phyloP scores from a whole-genome alignment of 2,797 vertebrate genomes.

The Otolemur crassicaudatus region DNA sequence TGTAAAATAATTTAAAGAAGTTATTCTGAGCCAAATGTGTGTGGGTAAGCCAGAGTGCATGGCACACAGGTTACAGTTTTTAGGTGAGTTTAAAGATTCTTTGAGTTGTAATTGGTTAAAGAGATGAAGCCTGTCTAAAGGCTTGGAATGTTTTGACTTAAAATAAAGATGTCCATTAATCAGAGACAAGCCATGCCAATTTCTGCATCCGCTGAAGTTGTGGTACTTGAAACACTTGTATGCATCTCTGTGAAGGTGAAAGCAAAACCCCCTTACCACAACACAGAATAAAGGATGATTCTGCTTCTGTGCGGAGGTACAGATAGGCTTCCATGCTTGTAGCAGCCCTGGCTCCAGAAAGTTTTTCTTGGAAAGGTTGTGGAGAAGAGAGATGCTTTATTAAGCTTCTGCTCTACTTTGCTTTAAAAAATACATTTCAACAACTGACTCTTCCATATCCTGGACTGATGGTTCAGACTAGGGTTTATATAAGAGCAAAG shows the following conservation, averaged over 20 bases:
- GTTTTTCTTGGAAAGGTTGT: neutral
- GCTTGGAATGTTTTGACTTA: neutral
- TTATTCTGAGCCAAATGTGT: neutral
- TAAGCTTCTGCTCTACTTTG: neutral
- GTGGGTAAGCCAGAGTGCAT: neutral
- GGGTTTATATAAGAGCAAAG: neutral
- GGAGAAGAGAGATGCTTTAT: neutral
- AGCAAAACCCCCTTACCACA: neutral
- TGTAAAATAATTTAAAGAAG: neutral
- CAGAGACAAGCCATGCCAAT: neutral
- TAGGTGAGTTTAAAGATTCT: neutral
- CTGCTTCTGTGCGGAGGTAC: neutral
- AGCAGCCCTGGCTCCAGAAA: neutral
- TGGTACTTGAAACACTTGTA: neutral
- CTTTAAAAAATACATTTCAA: conserved; percentile 29
- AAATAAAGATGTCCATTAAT: neutral
- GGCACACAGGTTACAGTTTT: neutral
- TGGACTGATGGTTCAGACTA: neutral
- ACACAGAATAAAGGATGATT: neutral
- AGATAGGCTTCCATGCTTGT: neutral
- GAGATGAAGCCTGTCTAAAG: neutral
- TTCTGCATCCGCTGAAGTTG: neutral
- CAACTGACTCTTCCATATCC: neutral
- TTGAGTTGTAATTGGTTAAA: neutral
- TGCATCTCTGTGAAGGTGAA: neutral